A percentile compares a stretch with the other conserved stretches of the same genome.
phyloP scores from a whole-genome alignment of 1,140 invertebrate genomes.

The Aphidius ervi region DNA sequence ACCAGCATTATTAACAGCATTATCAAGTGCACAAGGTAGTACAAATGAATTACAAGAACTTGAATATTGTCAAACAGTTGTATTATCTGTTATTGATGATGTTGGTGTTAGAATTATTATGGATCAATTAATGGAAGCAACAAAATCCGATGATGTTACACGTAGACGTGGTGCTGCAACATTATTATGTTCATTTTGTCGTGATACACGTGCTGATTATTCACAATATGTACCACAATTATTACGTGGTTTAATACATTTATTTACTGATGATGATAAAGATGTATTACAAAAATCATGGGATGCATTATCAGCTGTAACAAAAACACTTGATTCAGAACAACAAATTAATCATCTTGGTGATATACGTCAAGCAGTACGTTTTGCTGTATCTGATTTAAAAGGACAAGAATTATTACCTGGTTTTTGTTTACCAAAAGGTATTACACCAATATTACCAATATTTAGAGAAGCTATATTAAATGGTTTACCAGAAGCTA shows the following conservation, averaged over 20 bases:
- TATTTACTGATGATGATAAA: slow-evolving; percentile 78
- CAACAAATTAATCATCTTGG: slow-evolving; percentile 80
- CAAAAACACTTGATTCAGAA: slow-evolving; percentile 78
- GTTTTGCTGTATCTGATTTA: slow-evolving; percentile 83
- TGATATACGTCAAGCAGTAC: slow-evolving; percentile 86
- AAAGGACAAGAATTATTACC: slow-evolving; percentile 77
- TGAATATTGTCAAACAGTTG: slow-evolving; percentile 90
- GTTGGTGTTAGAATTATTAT: slow-evolving; percentile 82
- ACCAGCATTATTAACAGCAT: slow-evolving; percentile 79
- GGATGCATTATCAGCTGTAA: slow-evolving; percentile 87
- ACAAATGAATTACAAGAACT: slow-evolving; percentile 72
- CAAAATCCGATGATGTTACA: slow-evolving; percentile 61
- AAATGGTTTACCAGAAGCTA: slow-evolving; percentile 89
- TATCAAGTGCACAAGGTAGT: slow-evolving; percentile 68
- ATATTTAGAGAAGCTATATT: slow-evolving; percentile 95
- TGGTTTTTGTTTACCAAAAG: slow-evolving; percentile 94
- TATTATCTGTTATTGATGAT: slow-evolving; percentile 85
- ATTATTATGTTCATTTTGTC: slow-evolving; percentile 86
- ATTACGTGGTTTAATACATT: slow-evolving; percentile 77
- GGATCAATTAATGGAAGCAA: slow-evolving; percentile 83
- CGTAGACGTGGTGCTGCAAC: slow-evolving; percentile 76
- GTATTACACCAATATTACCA: slow-evolving; percentile 88
- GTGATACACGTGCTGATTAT: slow-evolving; percentile 82
- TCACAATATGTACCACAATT: slow-evolving; percentile 83
- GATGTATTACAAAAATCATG: slow-evolving; percentile 81